Conservation (phyloP, 2,113 vertebrate genomes). For the Petrocephalus microphthalmus region DNA sequence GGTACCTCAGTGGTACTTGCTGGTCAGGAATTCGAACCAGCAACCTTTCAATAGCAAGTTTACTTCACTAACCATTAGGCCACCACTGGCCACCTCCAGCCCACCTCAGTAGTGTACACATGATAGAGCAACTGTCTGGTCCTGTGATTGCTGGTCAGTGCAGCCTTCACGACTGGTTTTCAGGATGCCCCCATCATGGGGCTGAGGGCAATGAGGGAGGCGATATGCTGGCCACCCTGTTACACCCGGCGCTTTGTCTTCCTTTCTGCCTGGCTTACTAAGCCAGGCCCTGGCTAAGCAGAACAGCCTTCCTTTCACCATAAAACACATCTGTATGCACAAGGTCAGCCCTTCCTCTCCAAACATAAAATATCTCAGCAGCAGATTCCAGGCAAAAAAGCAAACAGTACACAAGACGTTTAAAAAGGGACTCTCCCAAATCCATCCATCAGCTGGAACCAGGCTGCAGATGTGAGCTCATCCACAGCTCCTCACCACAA, state of each 20-base stretch:
- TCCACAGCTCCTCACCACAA: neutral
- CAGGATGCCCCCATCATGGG: neutral
- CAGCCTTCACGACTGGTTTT: neutral
- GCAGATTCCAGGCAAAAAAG: conserved; percentile 40
- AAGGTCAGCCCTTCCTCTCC: conserved; percentile 36
- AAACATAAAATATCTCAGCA: conserved; percentile 28
- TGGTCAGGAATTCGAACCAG: no score
- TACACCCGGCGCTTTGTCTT: neutral
- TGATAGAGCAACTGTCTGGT: neutral
- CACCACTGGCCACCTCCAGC: neutral
- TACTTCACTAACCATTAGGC: no score
- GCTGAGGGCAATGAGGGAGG: neutral
- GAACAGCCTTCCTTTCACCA: neutral
- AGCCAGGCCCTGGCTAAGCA: neutral
- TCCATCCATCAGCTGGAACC: neutral
- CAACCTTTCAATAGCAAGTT: no score
- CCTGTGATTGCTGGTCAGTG: neutral
- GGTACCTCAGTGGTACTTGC: no score
- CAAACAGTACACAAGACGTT: conserved; percentile 32
- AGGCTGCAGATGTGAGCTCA: neutral
- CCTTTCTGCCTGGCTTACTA: neutral
- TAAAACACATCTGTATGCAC: conserved; percentile 31
- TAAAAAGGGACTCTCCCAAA: neutral
- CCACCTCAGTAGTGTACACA: neutral
- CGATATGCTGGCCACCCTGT: neutral